Percentiles rank a stretch among this genome's conserved stretches.
These are phyloP conservation scores for Salmo trutta DNA, from an alignment of 2,797 vertebrate species.

Conservation along the genomic window DNA sequence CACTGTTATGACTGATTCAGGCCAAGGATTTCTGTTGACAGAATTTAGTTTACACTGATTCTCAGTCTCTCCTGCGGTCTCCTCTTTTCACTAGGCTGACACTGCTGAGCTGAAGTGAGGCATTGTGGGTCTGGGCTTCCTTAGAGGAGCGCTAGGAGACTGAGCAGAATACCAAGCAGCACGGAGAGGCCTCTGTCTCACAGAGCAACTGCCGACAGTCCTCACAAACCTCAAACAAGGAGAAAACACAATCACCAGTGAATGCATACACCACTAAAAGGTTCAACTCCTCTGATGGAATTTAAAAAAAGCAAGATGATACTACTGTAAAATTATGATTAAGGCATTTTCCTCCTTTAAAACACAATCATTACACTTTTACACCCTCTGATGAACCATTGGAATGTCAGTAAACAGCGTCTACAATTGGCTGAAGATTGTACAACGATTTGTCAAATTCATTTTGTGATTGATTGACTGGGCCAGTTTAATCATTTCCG, in stretches of 20 bases:
- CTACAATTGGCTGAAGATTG: constrained; percentile 36
- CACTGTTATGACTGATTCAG: constrained; percentile 29
- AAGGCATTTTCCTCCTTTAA: constrained; percentile 29
- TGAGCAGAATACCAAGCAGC: constrained; percentile 71
- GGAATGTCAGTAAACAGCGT: constrained; percentile 56
- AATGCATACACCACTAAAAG: constrained; percentile 22
- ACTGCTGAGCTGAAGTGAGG: constrained; percentile 47
- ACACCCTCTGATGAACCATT: constrained; percentile 42
- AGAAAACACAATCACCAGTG: constrained; percentile 14
- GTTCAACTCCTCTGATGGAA: constrained; percentile 1
- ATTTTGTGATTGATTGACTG: constrained; percentile 48
- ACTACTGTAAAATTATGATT: constrained; percentile 2
- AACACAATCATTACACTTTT: constrained; percentile 34
- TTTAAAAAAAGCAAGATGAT: constrained; percentile 1
- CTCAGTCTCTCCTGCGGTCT: constrained; percentile 29
- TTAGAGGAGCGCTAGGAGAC: constrained; percentile 55
- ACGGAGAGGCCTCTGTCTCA: constrained; percentile 43
- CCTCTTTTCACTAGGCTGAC: constrained; percentile 41
- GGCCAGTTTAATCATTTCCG: constrained; percentile 49
- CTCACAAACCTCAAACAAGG: constrained; percentile 35
- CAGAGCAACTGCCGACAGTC: constrained; percentile 7
- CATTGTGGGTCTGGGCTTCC: constrained; percentile 59
- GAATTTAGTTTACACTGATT: neutral
- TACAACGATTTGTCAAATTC: constrained; percentile 26
- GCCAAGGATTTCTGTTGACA: constrained; percentile 13